Conservation (phyloP, 1,140 invertebrate species). For the Drosophila bifasciata region DNA sequence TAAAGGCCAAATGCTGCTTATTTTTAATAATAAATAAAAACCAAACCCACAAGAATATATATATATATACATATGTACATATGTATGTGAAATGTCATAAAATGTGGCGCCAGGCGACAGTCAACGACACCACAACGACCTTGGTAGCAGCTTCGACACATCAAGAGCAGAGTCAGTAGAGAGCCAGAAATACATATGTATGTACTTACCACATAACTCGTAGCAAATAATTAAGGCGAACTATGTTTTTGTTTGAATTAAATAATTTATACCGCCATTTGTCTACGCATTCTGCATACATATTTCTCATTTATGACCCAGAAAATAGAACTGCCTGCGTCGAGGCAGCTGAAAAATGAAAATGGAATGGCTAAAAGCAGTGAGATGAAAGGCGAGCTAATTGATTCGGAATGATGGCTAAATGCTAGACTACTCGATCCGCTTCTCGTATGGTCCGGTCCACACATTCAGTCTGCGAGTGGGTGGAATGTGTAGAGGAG, state of each 20-base stretch:
- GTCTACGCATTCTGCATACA: constrained; percentile 72
- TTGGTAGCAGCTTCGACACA: constrained; percentile 20
- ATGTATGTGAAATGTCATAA: constrained; percentile 60
- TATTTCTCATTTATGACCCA: constrained; percentile 73
- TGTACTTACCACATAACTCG: constrained; percentile 35
- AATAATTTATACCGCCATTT: constrained; percentile 76
- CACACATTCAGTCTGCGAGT: constrained; percentile 4
- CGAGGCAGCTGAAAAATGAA: constrained; percentile 22
- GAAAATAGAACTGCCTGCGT: constrained; percentile 49
- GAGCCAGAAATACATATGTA: constrained; percentile 8
- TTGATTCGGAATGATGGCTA: constrained; percentile 58
- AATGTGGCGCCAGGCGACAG: constrained; percentile 69
- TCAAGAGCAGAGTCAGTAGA: constrained; percentile 20
- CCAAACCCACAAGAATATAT: constrained; percentile 11
- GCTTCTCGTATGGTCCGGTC: background rate
- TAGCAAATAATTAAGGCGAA: constrained; percentile 57
- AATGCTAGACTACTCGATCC: constrained; percentile 16
- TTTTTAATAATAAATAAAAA: constrained; percentile 64
- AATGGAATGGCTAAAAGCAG: constrained; percentile 9
- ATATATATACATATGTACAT: constrained; percentile 15
- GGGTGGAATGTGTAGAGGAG: constrained; percentile 12
- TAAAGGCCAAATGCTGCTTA: constrained; percentile 73
- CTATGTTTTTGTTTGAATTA: constrained; percentile 62
- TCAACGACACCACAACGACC: constrained; percentile 66
- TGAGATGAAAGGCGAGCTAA: constrained; percentile 58